These are phyloP conservation scores for Petrocephalus sullivani DNA, from an alignment of 2,797 vertebrate species.

Conservation along the genomic window DNA sequence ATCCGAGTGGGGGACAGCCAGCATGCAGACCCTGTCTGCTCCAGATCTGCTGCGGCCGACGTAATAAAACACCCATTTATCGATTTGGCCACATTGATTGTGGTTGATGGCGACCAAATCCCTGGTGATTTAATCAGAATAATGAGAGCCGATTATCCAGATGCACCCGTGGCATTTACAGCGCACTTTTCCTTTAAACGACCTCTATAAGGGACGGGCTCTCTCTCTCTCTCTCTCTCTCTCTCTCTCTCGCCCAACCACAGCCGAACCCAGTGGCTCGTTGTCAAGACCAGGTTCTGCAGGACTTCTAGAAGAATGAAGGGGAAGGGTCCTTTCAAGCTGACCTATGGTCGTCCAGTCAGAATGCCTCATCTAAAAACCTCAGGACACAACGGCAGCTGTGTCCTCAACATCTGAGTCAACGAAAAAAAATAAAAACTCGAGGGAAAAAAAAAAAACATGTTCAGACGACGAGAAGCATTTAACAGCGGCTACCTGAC, in stretches of 20 bases:
- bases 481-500: not conserved
- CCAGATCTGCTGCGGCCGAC: slow-evolving; percentile 24
- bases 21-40: slow-evolving; percentile 24
- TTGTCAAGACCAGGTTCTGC: not conserved
- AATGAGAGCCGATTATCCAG: slow-evolving; percentile 69
- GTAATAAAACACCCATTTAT: slow-evolving; percentile 54
- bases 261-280: not conserved
- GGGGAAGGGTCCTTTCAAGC: not conserved
- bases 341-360: slow-evolving; percentile 33
- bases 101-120: slow-evolving; percentile 66
- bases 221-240: not conserved
- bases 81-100: slow-evolving; percentile 68
- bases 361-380: slow-evolving; percentile 9
- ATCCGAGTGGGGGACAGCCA: slow-evolving; percentile 19
- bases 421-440: not conserved
- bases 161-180: slow-evolving; percentile 65
- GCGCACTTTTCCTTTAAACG: slow-evolving; percentile 66
- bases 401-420: not conserved
- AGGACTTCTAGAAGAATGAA: not conserved
- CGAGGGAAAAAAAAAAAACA: not conserved
- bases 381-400: not conserved
- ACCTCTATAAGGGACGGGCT: slow-evolving; percentile 43
- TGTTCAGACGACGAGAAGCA: not conserved
- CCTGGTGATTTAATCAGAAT: slow-evolving; percentile 71
- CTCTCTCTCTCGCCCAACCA: slow-evolving; percentile 34